phyloP scores from a whole-genome alignment of 2,113 vertebrate species.

The Nibea albiflora region DNA sequence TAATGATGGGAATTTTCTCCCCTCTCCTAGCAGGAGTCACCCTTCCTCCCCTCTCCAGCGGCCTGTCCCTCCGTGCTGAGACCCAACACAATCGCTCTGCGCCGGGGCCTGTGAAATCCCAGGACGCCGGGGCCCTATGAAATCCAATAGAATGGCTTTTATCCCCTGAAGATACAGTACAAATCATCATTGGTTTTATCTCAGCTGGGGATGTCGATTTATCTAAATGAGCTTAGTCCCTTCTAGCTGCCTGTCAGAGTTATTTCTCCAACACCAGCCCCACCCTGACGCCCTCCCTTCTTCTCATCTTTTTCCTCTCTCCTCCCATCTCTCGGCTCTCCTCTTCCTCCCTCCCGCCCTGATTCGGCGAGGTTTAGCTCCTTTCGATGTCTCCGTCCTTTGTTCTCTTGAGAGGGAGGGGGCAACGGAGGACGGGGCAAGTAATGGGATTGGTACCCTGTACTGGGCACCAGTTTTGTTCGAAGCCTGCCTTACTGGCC shows the following conservation, averaged over 20 bases:
- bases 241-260: constrained; percentile 82
- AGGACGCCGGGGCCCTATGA: constrained; percentile 62
- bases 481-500: constrained; percentile 67
- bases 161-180: constrained; percentile 91
- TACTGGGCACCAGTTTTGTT: constrained; percentile 71
- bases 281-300: constrained; percentile 61
- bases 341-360: constrained; percentile 79
- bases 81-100: constrained; percentile 65
- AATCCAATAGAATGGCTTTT: constrained; percentile 81
- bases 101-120: constrained; percentile 60
- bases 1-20: constrained; percentile 60
- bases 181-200: constrained; percentile 97
- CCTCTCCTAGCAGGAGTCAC: constrained; percentile 42
- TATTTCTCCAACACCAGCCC: constrained; percentile 66
- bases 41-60: constrained; percentile 40
- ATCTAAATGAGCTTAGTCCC: constrained; percentile 90
- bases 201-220: constrained; percentile 94
- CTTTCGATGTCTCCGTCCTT: constrained; percentile 66
- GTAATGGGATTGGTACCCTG: constrained; percentile 83
- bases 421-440: constrained; percentile 58
- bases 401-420: constrained; percentile 76
- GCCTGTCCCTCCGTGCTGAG: constrained; percentile 77
- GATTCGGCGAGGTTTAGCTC: constrained; percentile 78
- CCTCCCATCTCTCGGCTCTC: constrained; percentile 68
- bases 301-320: constrained; percentile 51